phyloP scores from a whole-genome alignment of 2,888 invertebrate species.

The Athalia circularis region DNA sequence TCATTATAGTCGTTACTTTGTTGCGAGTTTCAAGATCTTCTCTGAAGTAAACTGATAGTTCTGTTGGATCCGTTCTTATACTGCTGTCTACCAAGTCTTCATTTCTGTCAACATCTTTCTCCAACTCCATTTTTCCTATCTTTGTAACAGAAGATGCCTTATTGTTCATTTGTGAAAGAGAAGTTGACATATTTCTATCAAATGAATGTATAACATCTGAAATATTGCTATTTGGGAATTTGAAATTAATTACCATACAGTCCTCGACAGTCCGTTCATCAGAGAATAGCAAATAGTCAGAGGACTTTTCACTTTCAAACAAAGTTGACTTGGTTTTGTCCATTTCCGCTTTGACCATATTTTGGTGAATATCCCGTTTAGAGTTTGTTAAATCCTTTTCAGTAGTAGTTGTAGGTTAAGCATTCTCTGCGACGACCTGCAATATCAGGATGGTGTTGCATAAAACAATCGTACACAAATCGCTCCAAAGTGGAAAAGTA shows the following conservation, averaged over 20 bases:
- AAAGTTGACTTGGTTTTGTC: constrained; percentile 48
- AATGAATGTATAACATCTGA: not conserved
- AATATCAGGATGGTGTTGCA: not conserved
- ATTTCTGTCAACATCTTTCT: not conserved
- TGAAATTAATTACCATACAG: constrained; percentile 52
- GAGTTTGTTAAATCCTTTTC: constrained; percentile 36
- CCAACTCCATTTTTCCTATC: constrained; percentile 13
- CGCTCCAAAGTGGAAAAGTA: not conserved
- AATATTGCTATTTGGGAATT: not conserved
- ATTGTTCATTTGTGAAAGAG: no score
- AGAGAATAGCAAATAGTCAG: constrained; percentile 52
- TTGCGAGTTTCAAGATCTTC: constrained; percentile 47
- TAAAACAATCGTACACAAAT: not conserved
- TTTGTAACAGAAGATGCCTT: not conserved
- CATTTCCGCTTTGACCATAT: constrained; percentile 52
- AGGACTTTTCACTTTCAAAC: constrained; percentile 48
- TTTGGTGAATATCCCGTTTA: constrained; percentile 52
- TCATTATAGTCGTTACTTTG: constrained; percentile 52
- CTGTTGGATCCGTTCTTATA: not conserved
- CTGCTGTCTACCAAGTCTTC: no score
- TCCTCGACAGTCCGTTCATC: constrained; percentile 51
- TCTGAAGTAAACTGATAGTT: constrained; percentile 43
- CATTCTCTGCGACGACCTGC: constrained; percentile 1
- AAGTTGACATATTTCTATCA: not conserved
- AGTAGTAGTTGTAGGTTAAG: constrained; percentile 26